Evolutionary conservation across 1,140 invertebrate genomes (phyloP), one percentile per base, ranked within the genome.

Genomic region (Drosophila varians): DNA sequence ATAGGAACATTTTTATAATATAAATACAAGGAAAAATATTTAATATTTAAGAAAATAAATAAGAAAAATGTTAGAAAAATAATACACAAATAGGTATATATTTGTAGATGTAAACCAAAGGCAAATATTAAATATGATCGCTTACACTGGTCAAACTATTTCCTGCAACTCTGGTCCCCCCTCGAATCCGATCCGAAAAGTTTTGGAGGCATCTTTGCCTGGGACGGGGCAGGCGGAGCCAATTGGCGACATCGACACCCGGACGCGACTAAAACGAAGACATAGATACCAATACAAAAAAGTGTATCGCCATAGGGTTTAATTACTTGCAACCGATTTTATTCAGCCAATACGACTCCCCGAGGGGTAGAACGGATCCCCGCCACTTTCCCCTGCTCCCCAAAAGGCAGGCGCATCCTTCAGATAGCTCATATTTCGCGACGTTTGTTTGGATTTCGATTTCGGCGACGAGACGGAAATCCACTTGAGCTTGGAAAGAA

Each of bases 381-480:
- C 12, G 14, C 40, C 26, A 18, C 26, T 3, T n/a, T 19, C 34
- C 3, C 28, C 5, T 14, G 3, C 8, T 8, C 11, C 14, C 12
- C 11, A 21, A 12, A 4, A 8, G 12, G 12, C 52, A 52, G 40
- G 70, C 70, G 79, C 79, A 83, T 83, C 79, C 79, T 83, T 84
- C 72, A 72, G 60, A 76, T 79, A 66, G 72, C 75, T 84, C 79
- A 42, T 56, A 79, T 84, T 84, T 86, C 79, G 48, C 21, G 43
- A 23, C 51, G 70, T 54, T 71, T 84, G 75, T 83, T 77, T 66
- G 62, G 60, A 55, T 80, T 80, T 84, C 64, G 73, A 80, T 86
- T 61, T 61, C 47, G 61, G 72, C 73, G 82, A 65, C 57, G 56
- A 57, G 74, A 83, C 62, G 60, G 56, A 26, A 14, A 46, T 40